Evolutionary conservation across 2,888 invertebrate species (phyloP).

Genomic region (Scelioninae gen. 2): DNA sequence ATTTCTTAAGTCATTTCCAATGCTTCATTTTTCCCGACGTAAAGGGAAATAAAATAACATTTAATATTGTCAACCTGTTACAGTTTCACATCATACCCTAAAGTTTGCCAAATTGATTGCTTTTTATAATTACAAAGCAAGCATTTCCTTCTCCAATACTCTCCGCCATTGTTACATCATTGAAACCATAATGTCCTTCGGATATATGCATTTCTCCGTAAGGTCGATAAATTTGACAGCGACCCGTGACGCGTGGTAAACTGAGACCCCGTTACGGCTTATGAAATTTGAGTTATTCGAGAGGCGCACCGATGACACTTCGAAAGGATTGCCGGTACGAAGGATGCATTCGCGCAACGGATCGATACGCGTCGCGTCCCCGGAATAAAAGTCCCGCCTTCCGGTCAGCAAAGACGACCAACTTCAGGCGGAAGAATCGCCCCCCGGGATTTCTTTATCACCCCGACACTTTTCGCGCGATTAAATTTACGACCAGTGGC

Average conservation of each 20-base stretch:
- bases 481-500: constrained; percentile 46
- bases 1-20: too few relatives aligned
- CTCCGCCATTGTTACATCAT: too few relatives aligned
- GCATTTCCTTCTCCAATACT: too few relatives aligned
- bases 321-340: constrained; percentile 32
- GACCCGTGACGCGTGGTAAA: background rate
- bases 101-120: too few relatives aligned
- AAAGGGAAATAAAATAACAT: too few relatives aligned
- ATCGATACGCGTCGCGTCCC: constrained; percentile 37
- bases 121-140: too few relatives aligned
- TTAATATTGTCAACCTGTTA: too few relatives aligned
- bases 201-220: too few relatives aligned
- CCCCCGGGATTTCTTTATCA: constrained; percentile 46
- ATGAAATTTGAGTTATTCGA: constrained; percentile 35
- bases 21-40: too few relatives aligned
- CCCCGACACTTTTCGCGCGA: constrained; percentile 42
- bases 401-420: constrained; percentile 43
- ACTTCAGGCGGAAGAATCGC: constrained; percentile 37
- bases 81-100: too few relatives aligned
- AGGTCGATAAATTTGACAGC: too few relatives aligned
- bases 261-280: constrained; percentile 21
- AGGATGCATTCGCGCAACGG: constrained; percentile 22
- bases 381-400: constrained; percentile 43
- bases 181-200: too few relatives aligned
- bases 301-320: constrained; percentile 21